Percentiles rank a stretch among this genome's conserved stretches.
phyloP scores from a whole-genome alignment of 1,140 invertebrate species.

The Eumaeus atala region DNA sequence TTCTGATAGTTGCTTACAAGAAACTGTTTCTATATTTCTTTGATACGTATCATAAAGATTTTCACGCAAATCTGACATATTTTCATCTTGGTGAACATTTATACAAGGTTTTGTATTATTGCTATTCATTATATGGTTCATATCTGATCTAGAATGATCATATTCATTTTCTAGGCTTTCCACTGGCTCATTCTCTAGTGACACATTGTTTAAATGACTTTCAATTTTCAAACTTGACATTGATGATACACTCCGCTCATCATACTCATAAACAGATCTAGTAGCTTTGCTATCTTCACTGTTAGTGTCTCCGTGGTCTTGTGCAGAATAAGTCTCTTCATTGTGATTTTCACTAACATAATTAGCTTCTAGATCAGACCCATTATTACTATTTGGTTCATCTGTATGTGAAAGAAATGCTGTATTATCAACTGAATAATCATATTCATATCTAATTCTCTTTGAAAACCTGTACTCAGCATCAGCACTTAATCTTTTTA shows the following conservation, averaged over 20 bases:
- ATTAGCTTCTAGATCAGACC: conserved; percentile 46
- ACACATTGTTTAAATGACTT: conserved; percentile 43
- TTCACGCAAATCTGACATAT: conserved; percentile 20
- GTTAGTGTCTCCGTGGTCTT: conserved; percentile 53
- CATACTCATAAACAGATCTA: conserved; percentile 61
- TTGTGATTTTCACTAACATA: conserved; percentile 43
- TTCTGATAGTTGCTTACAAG: conserved; percentile 24
- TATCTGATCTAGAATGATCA: conserved; percentile 31
- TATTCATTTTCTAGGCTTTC: conserved; percentile 32
- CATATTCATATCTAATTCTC: conserved; percentile 55
- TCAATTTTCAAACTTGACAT: conserved; percentile 63
- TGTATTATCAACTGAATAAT: conserved; percentile 44
- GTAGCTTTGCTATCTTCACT: conserved; percentile 68
- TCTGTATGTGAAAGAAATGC: conserved; percentile 43
- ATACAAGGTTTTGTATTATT: conserved; percentile 24
- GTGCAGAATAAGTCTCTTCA: conserved; percentile 41
- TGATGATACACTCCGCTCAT: conserved; percentile 61
- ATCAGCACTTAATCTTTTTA: conserved; percentile 54
- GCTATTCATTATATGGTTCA: conserved; percentile 26
- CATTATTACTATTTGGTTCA: conserved; percentile 35
- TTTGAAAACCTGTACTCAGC: conserved; percentile 47
- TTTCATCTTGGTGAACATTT: conserved; percentile 32
- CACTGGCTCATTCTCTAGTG: conserved; percentile 35
- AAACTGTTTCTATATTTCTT: conserved; percentile 19
- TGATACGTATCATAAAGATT: conserved; percentile 20